Conservation (phyloP, 2,888 invertebrate species). For the Meiosimyza decipiens region DNA sequence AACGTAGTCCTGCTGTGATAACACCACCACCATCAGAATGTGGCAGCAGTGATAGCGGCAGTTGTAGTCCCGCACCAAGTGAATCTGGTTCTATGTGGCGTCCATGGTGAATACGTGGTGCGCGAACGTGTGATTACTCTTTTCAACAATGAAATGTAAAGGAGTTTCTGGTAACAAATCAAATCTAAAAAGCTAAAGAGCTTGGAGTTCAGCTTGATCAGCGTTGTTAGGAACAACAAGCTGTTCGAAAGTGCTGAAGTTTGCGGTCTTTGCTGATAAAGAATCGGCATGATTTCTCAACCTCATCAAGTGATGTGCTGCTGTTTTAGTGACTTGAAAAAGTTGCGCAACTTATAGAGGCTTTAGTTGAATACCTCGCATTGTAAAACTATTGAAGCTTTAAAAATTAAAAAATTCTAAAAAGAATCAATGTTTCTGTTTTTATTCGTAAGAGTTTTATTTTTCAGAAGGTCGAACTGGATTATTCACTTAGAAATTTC, state of each 20-base stretch:
- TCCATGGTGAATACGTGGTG: slow-evolving; percentile 59
- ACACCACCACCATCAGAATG: slow-evolving; percentile 66
- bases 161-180: slow-evolving; percentile 40
- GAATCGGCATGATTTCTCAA: not conserved
- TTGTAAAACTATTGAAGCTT: slow-evolving; percentile 32
- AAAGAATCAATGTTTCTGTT: slow-evolving; percentile 17
- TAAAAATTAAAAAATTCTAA: slow-evolving; percentile 33
- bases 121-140: not conserved
- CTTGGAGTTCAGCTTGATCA: not conserved
- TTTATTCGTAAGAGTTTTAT: not conserved
- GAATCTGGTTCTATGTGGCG: slow-evolving; percentile 64
- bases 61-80: slow-evolving; percentile 64
- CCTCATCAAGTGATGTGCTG: too few relatives aligned
- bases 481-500: slow-evolving; percentile 36
- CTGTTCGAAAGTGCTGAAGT: slow-evolving; percentile 39
- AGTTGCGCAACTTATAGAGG: too few relatives aligned
- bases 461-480: slow-evolving; percentile 42
- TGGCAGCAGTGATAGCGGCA: slow-evolving; percentile 63
- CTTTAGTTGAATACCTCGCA: not conserved
- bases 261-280: not conserved
- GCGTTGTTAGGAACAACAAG: slow-evolving; percentile 23
- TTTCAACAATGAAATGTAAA: slow-evolving; percentile 22
- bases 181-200: not conserved
- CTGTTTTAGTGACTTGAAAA: too few relatives aligned
- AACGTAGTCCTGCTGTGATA: slow-evolving; percentile 52